Base-by-base conservation (phyloP, 2,888 invertebrate genomes). In the Cataglyphis albicans region DNA sequence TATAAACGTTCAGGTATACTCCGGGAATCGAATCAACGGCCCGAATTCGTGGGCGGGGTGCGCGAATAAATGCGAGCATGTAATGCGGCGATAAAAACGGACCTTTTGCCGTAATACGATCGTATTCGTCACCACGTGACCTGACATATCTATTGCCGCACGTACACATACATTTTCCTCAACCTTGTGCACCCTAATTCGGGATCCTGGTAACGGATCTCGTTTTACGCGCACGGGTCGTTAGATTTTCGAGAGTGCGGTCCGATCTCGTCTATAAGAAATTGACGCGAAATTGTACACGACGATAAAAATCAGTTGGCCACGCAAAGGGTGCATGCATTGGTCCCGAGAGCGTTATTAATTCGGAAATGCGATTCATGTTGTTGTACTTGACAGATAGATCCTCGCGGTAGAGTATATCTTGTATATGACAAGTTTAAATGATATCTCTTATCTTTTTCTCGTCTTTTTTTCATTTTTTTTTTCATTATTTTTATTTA, bases 251-350 rank as follows among this genome's bases (percentile, higher is more conserved):
- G 82, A 85, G 85, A 75, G 65, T 12, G 52, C 38, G 44, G 64
- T 10, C 55, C 41, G 18, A 38, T 35, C 78, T 32, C 78, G 75
- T 59, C 86, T 82, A 86, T 81, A 78, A 88, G 85, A 87, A 89
- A 89, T 90, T 76, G 87, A 61, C 82, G 84, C 84, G 81, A n/a
- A n/a, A n/a, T 0, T 0, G 86, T 83, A 85, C 48, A 75, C 83
- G 82, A 68, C 81, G 89, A 90, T 91, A 90, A 91, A 91, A 92
- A 91, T 92, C 92, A 90, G 90, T 90, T 88, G 88, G 88, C 90
- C 86, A 88, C 84, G 87, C 84, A 88, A 86, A 89, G 82, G 83
- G 84, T 82, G 76, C 73, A 74, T 82, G 63, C 64, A 89, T 87
- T 57, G 83, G 83, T 68, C 90, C 76, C 89, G 67, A 15, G 89